Base-by-base conservation (phyloP, 2,113 vertebrate genomes). In the Vimba vimba region DNA sequence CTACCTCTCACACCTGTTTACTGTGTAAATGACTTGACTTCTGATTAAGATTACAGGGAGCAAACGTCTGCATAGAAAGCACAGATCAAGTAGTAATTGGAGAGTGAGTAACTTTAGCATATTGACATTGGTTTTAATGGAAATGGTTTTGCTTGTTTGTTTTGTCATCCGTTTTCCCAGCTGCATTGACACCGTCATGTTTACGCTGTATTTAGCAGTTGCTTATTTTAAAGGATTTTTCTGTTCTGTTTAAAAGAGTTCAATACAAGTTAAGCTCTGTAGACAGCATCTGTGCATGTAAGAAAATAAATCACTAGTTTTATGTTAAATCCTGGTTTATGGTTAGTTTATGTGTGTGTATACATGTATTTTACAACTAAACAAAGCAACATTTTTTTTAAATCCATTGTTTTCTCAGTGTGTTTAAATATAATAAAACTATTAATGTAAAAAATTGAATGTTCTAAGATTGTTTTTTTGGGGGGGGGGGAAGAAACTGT, bases 1-100 rank as follows among this genome's bases (percentile, higher is more conserved):
- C 25, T 23, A 36, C 79, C 79, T 52, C 71, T 30, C 85, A 52
- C 85, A 86, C 85, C 85, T 86, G 69, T 79, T 39, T 75, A 83
- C 68, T 43, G 68, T 59, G 82, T 57, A 83, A 73, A 68, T 62
- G 69, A 43, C 33, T 43, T 25, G 60, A 66, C 71, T 77, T 66
- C 60, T 68, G 60, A 66, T 82, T 68, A 75, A 47, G 79, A 82
- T 86, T 82, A 80, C 52, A 73, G 75, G 15, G 50, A 45, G n/a
- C 52, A 74, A 73, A 10, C 15, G 11, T 83, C 27, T 43, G 50
- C 82, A 74, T 59, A 36, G 30, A 59, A 59, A 57, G 82, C 47
- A 39, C 68, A 59, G 82, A 74, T 83, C 50, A 83, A 59, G 47
- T 59, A 39, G 81, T 23, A 73, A 59, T 39, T 59, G 30, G 68